Percentiles rank a stretch among this genome's conserved stretches.
These are phyloP conservation scores for Resseliella maxima DNA, from an alignment of 2,888 invertebrate genomes.

Conservation along the genomic window DNA sequence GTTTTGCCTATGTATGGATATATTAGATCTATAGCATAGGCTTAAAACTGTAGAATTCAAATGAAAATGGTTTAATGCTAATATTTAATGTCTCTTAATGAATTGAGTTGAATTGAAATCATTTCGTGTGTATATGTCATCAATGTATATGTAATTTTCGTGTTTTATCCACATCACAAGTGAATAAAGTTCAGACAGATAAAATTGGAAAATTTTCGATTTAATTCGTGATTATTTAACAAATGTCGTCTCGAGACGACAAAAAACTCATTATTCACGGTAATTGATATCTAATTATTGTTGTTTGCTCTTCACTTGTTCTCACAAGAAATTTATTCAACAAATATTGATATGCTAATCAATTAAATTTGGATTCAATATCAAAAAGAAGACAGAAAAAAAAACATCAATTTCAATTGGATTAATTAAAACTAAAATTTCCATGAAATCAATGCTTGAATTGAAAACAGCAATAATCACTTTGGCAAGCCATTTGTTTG, in stretches of 20 bases:
- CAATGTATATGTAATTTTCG: slow-evolving; percentile 8
- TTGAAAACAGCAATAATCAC: too few species aligned
- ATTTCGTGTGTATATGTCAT: neutral
- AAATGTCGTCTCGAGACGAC: neutral
- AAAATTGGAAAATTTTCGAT: slow-evolving; percentile 40
- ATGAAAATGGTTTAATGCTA: slow-evolving; percentile 40
- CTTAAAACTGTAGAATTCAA: neutral
- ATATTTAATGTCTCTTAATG: slow-evolving; percentile 8
- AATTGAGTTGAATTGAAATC: neutral
- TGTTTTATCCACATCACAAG: slow-evolving; percentile 10
- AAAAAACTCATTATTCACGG: neutral
- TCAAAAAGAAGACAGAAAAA: neutral
- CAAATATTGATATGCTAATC: slow-evolving; percentile 8
- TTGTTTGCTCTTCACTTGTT: slow-evolving; percentile 20
- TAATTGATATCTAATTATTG: slow-evolving; percentile 12
- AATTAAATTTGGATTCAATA: neutral
- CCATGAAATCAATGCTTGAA: too few species aligned
- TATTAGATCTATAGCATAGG: neutral
- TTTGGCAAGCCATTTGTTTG: too few species aligned
- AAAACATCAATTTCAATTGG: neutral
- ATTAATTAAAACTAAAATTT: neutral
- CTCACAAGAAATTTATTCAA: neutral
- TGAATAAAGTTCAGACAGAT: neutral
- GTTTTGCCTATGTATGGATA: neutral
- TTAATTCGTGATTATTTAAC: neutral